Evolutionary conservation across 2,113 vertebrate genomes (phyloP).

Genomic region (Grus americana): DNA sequence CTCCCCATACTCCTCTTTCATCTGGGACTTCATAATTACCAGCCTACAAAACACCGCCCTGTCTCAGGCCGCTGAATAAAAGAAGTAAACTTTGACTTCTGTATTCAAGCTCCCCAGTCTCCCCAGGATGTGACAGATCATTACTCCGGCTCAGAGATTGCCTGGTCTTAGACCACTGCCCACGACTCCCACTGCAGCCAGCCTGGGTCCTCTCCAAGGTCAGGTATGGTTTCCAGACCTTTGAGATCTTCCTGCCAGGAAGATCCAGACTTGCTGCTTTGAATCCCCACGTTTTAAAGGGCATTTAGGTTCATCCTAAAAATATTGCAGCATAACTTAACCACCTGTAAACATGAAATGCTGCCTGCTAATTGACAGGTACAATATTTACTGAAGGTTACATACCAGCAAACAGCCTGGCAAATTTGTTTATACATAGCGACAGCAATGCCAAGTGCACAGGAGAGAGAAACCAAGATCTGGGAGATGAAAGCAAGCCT

Average conservation of each 20-base stretch:
- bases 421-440: slow-evolving; percentile 10
- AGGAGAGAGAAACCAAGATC: slow-evolving; percentile 22
- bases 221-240: neutral
- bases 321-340: slow-evolving; percentile 4
- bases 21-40: neutral
- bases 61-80: neutral
- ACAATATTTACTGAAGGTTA: slow-evolving; percentile 43
- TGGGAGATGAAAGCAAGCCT: slow-evolving; percentile 31
- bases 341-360: slow-evolving; percentile 32
- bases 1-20: neutral
- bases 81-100: neutral
- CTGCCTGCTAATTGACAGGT: slow-evolving; percentile 33
- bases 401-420: slow-evolving; percentile 1
- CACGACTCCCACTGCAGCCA: neutral
- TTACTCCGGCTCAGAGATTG: neutral
- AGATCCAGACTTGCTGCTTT: neutral
- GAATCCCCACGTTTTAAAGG: neutral
- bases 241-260: neutral
- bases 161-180: slow-evolving; percentile 16
- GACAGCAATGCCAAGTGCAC: neutral
- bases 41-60: neutral
- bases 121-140: slow-evolving; percentile 4
- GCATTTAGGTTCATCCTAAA: neutral
- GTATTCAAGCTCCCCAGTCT: neutral
- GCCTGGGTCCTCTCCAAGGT: neutral